Evolutionary conservation across 1,140 invertebrate genomes (phyloP).

Genomic region (Zaprionus ghesquierei): DNA sequence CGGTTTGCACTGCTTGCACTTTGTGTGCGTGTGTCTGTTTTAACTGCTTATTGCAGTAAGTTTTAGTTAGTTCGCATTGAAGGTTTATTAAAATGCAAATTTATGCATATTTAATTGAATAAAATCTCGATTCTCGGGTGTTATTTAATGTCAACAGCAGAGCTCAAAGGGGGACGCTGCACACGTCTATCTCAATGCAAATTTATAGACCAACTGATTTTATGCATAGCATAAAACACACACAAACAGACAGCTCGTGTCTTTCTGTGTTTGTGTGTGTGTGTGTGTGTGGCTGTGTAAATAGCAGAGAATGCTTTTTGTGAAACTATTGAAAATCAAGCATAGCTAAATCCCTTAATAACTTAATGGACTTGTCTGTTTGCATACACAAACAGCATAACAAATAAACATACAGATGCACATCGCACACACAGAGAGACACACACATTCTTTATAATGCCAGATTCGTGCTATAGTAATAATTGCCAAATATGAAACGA

Average conservation of each 20-base stretch:
- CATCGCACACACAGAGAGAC: not conserved
- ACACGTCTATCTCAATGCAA: slow-evolving; percentile 13
- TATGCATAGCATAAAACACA: not conserved
- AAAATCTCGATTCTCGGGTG: slow-evolving; percentile 45
- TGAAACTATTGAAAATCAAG: slow-evolving; percentile 53
- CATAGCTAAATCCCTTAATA: slow-evolving; percentile 76
- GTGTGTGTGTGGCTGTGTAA: not conserved
- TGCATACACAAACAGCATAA: slow-evolving; percentile 46
- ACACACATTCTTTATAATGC: slow-evolving; percentile 32
- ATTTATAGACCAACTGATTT: slow-evolving; percentile 9
- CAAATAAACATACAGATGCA: slow-evolving; percentile 22
- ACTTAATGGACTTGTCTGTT: slow-evolving; percentile 76
- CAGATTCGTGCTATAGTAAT: slow-evolving; percentile 51
- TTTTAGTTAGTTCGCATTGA: not conserved
- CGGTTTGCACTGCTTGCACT: too few relatives aligned
- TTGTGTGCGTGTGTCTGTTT: not conserved
- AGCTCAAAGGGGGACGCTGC: not conserved
- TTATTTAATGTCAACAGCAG: slow-evolving; percentile 57
- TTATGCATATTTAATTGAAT: slow-evolving; percentile 73
- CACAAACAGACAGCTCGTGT: not conserved
- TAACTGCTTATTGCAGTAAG: not conserved
- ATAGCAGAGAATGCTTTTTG: slow-evolving; percentile 16
- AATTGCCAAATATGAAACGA: slow-evolving; percentile 59
- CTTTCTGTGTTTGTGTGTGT: not conserved
- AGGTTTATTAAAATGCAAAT: slow-evolving; percentile 55